Conservation (phyloP, 2,113 vertebrate species). For the Lutjanus erythropterus region DNA sequence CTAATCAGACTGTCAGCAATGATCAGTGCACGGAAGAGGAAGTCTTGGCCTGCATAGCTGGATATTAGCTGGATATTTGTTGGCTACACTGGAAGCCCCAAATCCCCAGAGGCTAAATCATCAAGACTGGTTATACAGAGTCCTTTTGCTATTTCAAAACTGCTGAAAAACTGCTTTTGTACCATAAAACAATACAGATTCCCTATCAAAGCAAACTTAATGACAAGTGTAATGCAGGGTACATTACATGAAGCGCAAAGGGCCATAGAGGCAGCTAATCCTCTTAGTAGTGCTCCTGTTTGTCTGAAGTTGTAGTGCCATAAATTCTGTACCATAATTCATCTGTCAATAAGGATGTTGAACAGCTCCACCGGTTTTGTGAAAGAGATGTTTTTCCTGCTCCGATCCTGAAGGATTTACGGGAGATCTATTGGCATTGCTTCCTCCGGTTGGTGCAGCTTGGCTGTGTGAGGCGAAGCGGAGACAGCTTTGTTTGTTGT, state of each 20-base stretch:
- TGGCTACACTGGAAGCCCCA: too few relatives aligned
- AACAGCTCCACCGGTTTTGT: constrained; percentile 11
- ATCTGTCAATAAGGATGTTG: constrained; percentile 46
- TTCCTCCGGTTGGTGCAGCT: constrained; percentile 1
- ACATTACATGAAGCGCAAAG: not conserved
- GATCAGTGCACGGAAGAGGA: too few relatives aligned
- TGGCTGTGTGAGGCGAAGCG: constrained; percentile 28
- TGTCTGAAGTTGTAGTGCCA: constrained; percentile 1
- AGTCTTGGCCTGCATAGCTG: too few relatives aligned
- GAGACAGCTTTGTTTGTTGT: constrained; percentile 65
- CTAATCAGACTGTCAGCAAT: too few relatives aligned
- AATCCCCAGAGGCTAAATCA: too few relatives aligned
- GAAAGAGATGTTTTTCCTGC: constrained; percentile 11
- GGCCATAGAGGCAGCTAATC: constrained; percentile 33
- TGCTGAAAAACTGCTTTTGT: not conserved
- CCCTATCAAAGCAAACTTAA: not conserved
- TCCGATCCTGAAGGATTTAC: constrained; percentile 24
- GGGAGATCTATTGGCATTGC: constrained; percentile 23
- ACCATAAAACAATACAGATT: not conserved
- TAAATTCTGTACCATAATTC: constrained; percentile 35
- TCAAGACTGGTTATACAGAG: too few relatives aligned
- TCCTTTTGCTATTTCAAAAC: not conserved
- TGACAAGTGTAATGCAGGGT: constrained; percentile 10
- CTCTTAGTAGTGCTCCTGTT: constrained; percentile 33
- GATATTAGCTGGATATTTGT: too few relatives aligned